Conservation (phyloP, 53 echinoderm and acorn worm species). For the Paelopatides confundens region DNA sequence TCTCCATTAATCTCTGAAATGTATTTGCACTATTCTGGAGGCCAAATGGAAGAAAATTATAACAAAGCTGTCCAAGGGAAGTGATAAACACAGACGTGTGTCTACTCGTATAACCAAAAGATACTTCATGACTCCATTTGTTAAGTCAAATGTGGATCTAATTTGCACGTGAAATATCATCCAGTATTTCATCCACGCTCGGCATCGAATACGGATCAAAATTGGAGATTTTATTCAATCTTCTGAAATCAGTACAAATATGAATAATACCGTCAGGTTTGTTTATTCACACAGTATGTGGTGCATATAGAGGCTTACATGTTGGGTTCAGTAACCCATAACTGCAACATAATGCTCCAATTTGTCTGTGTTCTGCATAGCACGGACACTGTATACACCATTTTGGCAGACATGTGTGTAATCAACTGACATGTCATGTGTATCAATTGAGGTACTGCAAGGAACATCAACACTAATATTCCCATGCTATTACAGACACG, state of each 20-base stretch:
- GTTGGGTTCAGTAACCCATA: conserved; percentile 42
- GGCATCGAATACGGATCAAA: conserved; percentile 59
- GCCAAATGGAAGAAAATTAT: not conserved
- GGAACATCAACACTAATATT: too few species aligned
- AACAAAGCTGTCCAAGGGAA: not conserved
- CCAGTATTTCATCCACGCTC: conserved; percentile 53
- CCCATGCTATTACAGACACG: too few species aligned
- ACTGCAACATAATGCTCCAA: conserved; percentile 47
- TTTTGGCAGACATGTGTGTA: too few species aligned
- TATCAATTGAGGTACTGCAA: too few species aligned
- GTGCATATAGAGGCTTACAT: conserved; percentile 56
- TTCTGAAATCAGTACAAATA: conserved; percentile 58
- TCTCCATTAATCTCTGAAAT: not conserved
- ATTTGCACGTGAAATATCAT: conserved; percentile 5
- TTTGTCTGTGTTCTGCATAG: not conserved
- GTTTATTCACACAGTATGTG: conserved; percentile 50
- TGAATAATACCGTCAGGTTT: conserved; percentile 53
- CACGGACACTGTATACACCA: conserved; percentile 56
- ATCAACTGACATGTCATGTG: too few species aligned
- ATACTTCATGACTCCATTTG: not conserved
- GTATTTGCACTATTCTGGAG: not conserved
- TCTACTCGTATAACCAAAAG: not conserved
- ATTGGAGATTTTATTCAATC: conserved; percentile 52
- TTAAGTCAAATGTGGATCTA: conserved; percentile 24
- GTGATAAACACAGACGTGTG: not conserved